Conservation (phyloP, 2,797 vertebrate species). For the Acanthiza pusilla region DNA sequence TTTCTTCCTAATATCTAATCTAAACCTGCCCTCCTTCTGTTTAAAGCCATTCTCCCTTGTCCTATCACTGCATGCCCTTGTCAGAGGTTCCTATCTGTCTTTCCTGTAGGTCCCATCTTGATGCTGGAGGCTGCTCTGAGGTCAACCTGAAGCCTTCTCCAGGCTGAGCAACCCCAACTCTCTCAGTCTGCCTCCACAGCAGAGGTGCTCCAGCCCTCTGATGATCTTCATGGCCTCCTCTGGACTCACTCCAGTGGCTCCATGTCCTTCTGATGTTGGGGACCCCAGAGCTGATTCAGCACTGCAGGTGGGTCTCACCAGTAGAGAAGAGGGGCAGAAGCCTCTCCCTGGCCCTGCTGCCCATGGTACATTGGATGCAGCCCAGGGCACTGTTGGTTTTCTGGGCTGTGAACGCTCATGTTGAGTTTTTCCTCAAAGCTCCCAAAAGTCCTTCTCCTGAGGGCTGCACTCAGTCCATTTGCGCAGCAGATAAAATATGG, state of each 20-base stretch:
- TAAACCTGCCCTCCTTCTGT: background rate
- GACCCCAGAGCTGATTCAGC: background rate
- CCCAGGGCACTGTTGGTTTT: background rate
- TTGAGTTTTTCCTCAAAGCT: background rate
- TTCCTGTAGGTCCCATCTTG: background rate
- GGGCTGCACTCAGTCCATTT: background rate
- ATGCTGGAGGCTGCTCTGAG: background rate
- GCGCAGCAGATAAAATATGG: background rate
- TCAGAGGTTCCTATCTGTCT: background rate
- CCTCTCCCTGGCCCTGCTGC: background rate
- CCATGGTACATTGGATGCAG: rapidly evolving
- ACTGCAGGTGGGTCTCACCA: background rate
- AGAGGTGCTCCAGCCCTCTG: background rate
- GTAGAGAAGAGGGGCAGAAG: background rate
- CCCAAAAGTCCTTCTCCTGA: background rate
- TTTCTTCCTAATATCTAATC: background rate
- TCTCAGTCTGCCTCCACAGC: background rate
- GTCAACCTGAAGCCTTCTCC: background rate
- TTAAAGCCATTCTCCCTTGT: background rate
- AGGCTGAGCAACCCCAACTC: background rate
- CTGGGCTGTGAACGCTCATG: background rate
- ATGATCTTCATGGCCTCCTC: background rate
- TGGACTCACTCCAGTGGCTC: rapidly evolving
- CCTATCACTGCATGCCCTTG: rapidly evolving
- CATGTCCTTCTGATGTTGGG: background rate